A percentile compares a stretch with the other conserved stretches of the same genome.
These are phyloP conservation scores for Procambarus virginalis DNA, from an alignment of 1,140 invertebrate genomes.

Conservation along the genomic window DNA sequence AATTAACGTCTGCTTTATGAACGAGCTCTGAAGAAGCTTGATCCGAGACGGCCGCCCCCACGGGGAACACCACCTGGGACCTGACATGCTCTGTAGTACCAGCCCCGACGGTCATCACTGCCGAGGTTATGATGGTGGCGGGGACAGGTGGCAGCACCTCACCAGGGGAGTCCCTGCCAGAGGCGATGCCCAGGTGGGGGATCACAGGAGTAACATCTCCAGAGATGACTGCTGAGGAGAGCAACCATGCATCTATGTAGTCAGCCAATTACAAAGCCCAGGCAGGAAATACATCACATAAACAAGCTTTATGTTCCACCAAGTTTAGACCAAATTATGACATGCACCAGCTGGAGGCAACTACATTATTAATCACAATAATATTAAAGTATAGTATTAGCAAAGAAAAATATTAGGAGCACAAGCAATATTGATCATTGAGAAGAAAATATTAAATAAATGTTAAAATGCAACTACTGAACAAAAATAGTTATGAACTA, in stretches of 20 bases:
- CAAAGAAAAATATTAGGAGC: not conserved
- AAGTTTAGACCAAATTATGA: not conserved
- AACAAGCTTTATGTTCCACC: not conserved
- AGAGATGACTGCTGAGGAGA: not conserved
- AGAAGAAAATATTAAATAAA: not conserved
- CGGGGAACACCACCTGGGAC: conserved; percentile 35
- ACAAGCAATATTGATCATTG: not conserved
- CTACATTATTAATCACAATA: not conserved
- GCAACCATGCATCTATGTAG: conserved; percentile 6
- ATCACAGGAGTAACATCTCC: not conserved
- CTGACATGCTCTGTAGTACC: conserved; percentile 14
- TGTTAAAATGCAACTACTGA: not conserved
- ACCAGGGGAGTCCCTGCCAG: not conserved
- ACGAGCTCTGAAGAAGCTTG: not conserved
- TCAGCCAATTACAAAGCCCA: conserved; percentile 3
- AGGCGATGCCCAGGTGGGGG: not conserved
- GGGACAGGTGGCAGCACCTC: not conserved
- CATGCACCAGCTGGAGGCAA: not conserved
- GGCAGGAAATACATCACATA: not conserved
- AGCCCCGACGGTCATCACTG: conserved; percentile 13
- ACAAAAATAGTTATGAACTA: too few relatives aligned
- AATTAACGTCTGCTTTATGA: not conserved
- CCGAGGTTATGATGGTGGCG: conserved; percentile 15
- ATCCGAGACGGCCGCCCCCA: not conserved
- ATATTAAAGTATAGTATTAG: not conserved